These are phyloP conservation scores for Rambutsinella grinnellia DNA, from an alignment of 2,888 invertebrate genomes.

Conservation along the genomic window DNA sequence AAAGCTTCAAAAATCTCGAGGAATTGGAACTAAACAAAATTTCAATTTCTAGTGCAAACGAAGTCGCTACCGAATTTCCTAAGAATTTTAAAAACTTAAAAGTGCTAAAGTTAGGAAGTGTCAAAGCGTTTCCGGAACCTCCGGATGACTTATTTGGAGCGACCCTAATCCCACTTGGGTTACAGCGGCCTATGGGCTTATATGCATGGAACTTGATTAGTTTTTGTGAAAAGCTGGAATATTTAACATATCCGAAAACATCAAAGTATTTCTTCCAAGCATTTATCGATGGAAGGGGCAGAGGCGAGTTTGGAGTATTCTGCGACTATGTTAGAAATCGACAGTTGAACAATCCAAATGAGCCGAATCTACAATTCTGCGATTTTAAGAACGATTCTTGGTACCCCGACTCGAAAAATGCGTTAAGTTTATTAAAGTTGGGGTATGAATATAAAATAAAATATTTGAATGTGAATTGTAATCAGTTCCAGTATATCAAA, in stretches of 20 bases:
- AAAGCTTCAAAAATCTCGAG: slow-evolving; percentile 15
- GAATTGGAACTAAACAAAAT: slow-evolving; percentile 25
- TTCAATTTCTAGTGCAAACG: slow-evolving; percentile 16
- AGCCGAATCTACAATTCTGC: slow-evolving; percentile 4
- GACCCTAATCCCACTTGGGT: slow-evolving; percentile 7
- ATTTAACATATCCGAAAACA: slow-evolving; percentile 24
- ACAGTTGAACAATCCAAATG: background rate
- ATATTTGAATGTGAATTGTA: slow-evolving; percentile 27
- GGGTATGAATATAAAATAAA: slow-evolving; percentile 26
- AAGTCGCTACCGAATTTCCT: background rate
- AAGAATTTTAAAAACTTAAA: slow-evolving; percentile 10
- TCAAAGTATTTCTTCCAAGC: slow-evolving; percentile 40
- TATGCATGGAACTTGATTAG: slow-evolving; percentile 32
- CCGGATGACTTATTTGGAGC: slow-evolving; percentile 27
- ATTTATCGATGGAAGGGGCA: slow-evolving; percentile 24
- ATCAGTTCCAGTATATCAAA: slow-evolving; percentile 18
- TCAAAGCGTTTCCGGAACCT: slow-evolving; percentile 32
- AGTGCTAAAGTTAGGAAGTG: slow-evolving; percentile 26
- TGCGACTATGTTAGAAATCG: slow-evolving; percentile 24
- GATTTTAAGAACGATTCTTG: slow-evolving; percentile 32
- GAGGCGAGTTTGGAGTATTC: slow-evolving; percentile 35
- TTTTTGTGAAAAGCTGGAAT: slow-evolving; percentile 31
- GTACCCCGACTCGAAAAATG: slow-evolving; percentile 24
- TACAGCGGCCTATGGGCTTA: slow-evolving; percentile 24
- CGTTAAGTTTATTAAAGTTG: slow-evolving; percentile 15